Base-by-base conservation (phyloP, 2,888 invertebrate species). In the Electrophaes corylata region DNA sequence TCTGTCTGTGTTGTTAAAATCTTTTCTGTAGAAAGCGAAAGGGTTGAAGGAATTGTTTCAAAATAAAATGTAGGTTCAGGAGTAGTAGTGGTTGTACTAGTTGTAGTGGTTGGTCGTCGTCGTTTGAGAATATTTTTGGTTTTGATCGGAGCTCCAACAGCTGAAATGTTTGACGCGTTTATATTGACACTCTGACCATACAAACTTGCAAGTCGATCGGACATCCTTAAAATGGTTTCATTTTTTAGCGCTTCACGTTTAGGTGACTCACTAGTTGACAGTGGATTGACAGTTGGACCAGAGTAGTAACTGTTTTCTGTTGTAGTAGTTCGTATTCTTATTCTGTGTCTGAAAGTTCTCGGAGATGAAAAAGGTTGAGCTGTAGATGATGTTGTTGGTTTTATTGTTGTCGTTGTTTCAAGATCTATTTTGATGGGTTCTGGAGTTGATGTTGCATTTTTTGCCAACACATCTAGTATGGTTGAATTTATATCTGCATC, bases 51-150 rank as follows among this genome's bases (percentile, higher is more conserved):
- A 26, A 48, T 19, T 4, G 57, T 59, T 45, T 58, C 51, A n/a
- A 31, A 37, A 44, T 60, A 60, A 14, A 62, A 64, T 18, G 73
- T 67, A 16, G 78, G 71, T 29, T 20, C 50, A 18, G 74, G 65
- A 47, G 76, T 71, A 6, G 77, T 75, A 26, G 79, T 75, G 23
- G 81, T 75, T 10, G 84, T 81, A 0, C 78, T 84, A 0, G 92
- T 92, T 4, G 92, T 91, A 4, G 92, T 92, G 4, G 92, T 91
- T 3, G 89, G 88, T 49, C 92, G 83, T 66, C 91, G 84, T 68
- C 92, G 75, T 65, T 72, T 79, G 3, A 78, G 67, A 56, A 78
- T 77, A 71, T 82, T 86, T 66, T 83, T 87, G 39, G 86, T 78
- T 72, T 80, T 78, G 49, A 79, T 70, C 8, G 60, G 39, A 33